These are phyloP conservation scores for Rhogogaster chlorosoma DNA, from an alignment of 2,888 invertebrate genomes.

Conservation along the genomic window DNA sequence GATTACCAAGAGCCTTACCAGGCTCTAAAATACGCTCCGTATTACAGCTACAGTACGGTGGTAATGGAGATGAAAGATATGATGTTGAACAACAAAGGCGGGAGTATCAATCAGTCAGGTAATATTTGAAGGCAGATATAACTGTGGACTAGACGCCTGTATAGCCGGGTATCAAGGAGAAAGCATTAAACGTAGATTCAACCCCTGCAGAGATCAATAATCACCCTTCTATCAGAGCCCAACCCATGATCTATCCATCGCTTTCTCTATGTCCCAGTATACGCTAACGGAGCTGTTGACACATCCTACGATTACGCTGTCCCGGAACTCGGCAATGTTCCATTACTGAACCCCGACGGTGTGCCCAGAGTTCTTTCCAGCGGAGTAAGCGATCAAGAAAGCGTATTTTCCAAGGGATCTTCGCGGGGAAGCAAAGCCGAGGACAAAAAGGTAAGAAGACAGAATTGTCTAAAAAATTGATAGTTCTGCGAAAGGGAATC, in stretches of 20 bases:
- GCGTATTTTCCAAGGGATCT: constrained; percentile 76
- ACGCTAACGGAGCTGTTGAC: constrained; percentile 78
- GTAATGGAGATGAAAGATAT: constrained; percentile 88
- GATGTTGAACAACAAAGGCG: constrained; percentile 78
- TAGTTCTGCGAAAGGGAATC: too few relatives aligned
- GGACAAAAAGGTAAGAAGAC: constrained; percentile 79
- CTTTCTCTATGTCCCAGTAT: constrained; percentile 64
- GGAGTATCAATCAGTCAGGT: constrained; percentile 74
- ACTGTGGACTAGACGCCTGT: neutral
- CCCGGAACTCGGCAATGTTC: constrained; percentile 86
- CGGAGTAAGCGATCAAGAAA: constrained; percentile 78
- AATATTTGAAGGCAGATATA: constrained; percentile 47
- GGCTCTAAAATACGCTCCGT: constrained; percentile 87
- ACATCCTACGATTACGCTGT: constrained; percentile 89
- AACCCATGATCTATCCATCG: neutral
- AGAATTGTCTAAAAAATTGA: too few relatives aligned
- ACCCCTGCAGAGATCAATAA: constrained; percentile 14
- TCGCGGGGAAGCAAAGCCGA: constrained; percentile 75
- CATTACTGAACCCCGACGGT: constrained; percentile 81
- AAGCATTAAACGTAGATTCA: neutral
- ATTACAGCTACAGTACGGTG: constrained; percentile 88
- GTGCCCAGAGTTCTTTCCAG: constrained; percentile 66
- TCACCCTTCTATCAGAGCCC: neutral
- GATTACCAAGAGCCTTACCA: constrained; percentile 91
- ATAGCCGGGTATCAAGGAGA: neutral